phyloP scores from a whole-genome alignment of 2,797 vertebrate genomes.

The Mormyrus proboscirostris region DNA sequence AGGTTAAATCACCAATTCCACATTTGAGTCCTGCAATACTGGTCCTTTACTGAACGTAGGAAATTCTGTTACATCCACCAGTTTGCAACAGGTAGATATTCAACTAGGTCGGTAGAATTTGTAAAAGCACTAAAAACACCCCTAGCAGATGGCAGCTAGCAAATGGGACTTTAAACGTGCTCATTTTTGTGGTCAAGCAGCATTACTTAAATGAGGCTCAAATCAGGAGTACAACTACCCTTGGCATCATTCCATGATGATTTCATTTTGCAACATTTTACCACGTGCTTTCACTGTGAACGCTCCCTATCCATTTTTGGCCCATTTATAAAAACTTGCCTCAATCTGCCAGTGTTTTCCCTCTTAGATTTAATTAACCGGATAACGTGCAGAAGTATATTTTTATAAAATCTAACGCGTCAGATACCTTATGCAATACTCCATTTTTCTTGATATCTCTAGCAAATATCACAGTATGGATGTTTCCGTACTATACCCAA shows the following conservation, averaged over 20 bases:
- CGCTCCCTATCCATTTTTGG: background rate
- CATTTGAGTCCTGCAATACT: background rate
- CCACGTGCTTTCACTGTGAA: background rate
- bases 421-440: background rate
- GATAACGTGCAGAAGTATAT: background rate
- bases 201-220: background rate
- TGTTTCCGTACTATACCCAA: background rate
- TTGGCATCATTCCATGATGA: conserved; percentile 9
- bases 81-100: background rate
- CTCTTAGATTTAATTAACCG: background rate
- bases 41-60: background rate
- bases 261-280: conserved; percentile 5
- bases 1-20: background rate
- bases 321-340: background rate
- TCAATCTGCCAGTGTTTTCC: background rate
- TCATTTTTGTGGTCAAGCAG: background rate
- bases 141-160: background rate
- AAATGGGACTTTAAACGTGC: background rate
- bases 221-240: background rate
- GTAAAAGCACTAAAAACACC: background rate
- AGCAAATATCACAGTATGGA: background rate
- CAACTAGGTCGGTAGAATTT: background rate
- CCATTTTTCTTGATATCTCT: background rate
- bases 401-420: background rate
- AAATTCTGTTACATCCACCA: background rate